A percentile compares a stretch with the other conserved stretches of the same genome.
Evolutionary conservation across 2,113 vertebrate species (phyloP).

Genomic region (Alethe castanea): DNA sequence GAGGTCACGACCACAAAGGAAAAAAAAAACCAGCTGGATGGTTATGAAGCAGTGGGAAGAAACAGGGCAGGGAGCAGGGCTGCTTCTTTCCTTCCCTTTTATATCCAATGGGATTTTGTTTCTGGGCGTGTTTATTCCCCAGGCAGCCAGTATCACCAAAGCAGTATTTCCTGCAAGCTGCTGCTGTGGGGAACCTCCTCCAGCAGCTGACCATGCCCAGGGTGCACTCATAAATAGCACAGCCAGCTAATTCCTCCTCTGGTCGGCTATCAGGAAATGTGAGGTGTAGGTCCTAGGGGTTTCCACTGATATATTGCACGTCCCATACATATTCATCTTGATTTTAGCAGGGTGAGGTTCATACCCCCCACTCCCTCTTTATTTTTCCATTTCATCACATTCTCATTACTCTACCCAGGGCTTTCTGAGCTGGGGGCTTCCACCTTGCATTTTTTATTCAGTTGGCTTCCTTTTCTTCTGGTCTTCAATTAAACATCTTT

Average conservation of each 20-base stretch:
- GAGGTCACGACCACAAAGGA: slow-evolving; percentile 52
- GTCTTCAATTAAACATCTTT: not conserved
- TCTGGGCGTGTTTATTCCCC: not conserved
- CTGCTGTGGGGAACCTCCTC: not conserved
- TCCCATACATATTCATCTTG: not conserved
- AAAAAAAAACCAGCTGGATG: slow-evolving; percentile 44
- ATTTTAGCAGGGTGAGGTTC: not conserved
- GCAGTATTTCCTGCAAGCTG: not conserved
- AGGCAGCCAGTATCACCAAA: not conserved
- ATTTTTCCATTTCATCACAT: not conserved
- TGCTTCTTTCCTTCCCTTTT: slow-evolving; percentile 34
- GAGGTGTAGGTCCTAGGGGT: not conserved
- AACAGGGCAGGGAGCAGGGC: not conserved
- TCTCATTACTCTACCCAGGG: not conserved
- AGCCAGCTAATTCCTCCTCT: not conserved
- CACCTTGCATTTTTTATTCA: not conserved
- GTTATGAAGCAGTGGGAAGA: slow-evolving; percentile 15
- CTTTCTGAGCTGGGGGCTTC: not conserved
- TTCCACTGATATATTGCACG: not conserved
- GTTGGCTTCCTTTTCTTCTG: not conserved
- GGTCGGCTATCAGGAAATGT: not conserved
- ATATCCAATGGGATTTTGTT: not conserved
- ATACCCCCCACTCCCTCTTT: not conserved
- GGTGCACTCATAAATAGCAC: not conserved
- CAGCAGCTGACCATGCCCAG: not conserved